Evolutionary conservation across 2,888 invertebrate species (phyloP).

Genomic region (Pammene aurita): DNA sequence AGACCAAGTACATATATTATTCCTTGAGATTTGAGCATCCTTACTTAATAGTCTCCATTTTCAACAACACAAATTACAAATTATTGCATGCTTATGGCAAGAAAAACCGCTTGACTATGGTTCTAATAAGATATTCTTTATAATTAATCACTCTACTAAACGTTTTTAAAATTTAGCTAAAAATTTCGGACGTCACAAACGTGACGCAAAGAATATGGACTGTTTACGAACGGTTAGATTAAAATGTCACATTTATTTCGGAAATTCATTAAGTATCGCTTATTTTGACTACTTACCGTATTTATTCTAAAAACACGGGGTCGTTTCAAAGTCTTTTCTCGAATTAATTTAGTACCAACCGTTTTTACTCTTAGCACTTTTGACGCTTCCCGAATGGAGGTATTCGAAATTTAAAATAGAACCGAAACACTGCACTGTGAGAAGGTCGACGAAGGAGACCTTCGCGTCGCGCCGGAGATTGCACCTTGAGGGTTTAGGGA

Average conservation of each 20-base stretch:
- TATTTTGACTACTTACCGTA: constrained; percentile 7
- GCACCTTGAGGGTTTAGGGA: neutral
- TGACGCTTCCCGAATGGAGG: neutral
- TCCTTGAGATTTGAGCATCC: constrained; percentile 67
- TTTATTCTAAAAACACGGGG: constrained; percentile 11
- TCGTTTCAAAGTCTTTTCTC: constrained; percentile 33
- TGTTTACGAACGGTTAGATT: constrained; percentile 24
- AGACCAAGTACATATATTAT: constrained; percentile 61
- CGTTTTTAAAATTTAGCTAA: constrained; percentile 39
- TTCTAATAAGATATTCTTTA: constrained; percentile 29
- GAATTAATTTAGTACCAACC: constrained; percentile 24
- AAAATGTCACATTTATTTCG: constrained; percentile 35
- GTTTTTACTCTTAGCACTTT: constrained; percentile 14
- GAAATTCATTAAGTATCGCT: constrained; percentile 31
- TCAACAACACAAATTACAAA: constrained; percentile 30
- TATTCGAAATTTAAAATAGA: constrained; percentile 13
- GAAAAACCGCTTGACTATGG: constrained; percentile 33
- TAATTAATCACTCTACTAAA: constrained; percentile 30
- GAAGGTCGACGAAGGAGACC: neutral
- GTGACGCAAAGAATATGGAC: constrained; percentile 27
- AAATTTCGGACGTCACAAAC: constrained; percentile 24
- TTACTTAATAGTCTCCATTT: constrained; percentile 46
- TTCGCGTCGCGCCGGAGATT: constrained; percentile 3
- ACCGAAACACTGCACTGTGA: neutral
- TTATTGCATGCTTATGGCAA: constrained; percentile 40